Conservation (phyloP, 1,140 invertebrate species). For the Drosophila pseudoananassae region DNA sequence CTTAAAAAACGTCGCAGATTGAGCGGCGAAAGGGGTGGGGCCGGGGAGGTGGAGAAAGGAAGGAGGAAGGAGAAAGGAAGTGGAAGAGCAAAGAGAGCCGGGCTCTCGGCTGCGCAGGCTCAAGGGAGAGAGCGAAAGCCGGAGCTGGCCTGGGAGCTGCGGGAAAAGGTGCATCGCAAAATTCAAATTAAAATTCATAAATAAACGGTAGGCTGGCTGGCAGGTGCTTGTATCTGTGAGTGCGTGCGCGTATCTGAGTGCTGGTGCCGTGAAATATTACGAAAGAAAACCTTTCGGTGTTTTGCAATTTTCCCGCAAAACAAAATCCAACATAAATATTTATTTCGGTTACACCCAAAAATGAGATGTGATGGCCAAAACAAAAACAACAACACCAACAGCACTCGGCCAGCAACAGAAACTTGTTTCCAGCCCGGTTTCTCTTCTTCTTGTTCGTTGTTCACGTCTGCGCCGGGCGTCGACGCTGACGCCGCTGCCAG, state of each 20-base stretch:
- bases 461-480: constrained; percentile 62
- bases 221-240: constrained; percentile 38
- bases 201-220: constrained; percentile 37
- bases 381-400: constrained; percentile 24
- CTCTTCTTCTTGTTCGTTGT: constrained; percentile 35
- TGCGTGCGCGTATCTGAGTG: not conserved
- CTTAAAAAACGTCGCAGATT: constrained; percentile 40
- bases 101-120: constrained; percentile 58
- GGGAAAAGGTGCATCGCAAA: constrained; percentile 53
- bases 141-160: constrained; percentile 35
- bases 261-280: constrained; percentile 37
- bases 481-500: constrained; percentile 25
- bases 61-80: constrained; percentile 1
- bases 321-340: constrained; percentile 41
- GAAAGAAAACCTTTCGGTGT: constrained; percentile 47
- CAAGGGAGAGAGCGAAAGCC: constrained; percentile 19
- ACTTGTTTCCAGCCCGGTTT: constrained; percentile 35
- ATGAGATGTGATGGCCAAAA: constrained; percentile 23
- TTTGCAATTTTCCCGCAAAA: constrained; percentile 46
- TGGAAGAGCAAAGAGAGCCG: constrained; percentile 1
- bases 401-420: constrained; percentile 18
- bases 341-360: constrained; percentile 49
- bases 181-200: constrained; percentile 43
- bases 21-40: constrained; percentile 4
- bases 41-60: not conserved